These are phyloP conservation scores for Morpho achilles DNA, from an alignment of 2,888 invertebrate genomes.

Conservation along the genomic window DNA sequence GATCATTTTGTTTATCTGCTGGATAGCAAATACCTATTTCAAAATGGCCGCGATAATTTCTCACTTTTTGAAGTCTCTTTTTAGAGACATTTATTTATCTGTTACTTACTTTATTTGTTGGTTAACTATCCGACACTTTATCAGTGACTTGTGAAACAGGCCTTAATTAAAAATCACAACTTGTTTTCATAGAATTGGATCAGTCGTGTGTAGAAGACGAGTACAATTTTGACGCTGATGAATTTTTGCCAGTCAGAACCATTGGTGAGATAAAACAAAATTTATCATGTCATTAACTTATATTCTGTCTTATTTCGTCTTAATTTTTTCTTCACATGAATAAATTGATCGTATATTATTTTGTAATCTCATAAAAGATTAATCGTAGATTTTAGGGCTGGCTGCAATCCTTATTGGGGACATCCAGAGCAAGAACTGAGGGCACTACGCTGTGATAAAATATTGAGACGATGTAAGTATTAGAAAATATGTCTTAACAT, in stretches of 20 bases:
- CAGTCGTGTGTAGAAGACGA: constrained; percentile 67
- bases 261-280: constrained; percentile 42
- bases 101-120: too few relatives aligned
- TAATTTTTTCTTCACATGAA: too few relatives aligned
- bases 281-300: too few relatives aligned
- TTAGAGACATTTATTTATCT: too few relatives aligned
- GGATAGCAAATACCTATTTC: too few relatives aligned
- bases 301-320: too few relatives aligned
- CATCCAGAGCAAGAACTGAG: constrained; percentile 64
- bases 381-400: constrained; percentile 62
- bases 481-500: not conserved
- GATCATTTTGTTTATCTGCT: too few relatives aligned
- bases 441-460: constrained; percentile 56
- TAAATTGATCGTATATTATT: too few relatives aligned
- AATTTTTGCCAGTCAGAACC: constrained; percentile 61
- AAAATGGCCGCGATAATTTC: too few relatives aligned
- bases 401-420: constrained; percentile 70
- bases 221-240: constrained; percentile 59
- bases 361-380: not conserved
- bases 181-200: constrained; percentile 53
- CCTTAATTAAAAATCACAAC: not conserved
- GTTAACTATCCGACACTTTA: too few relatives aligned
- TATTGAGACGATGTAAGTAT: constrained; percentile 58
- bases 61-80: too few relatives aligned
- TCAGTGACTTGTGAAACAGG: too few relatives aligned